Evolutionary conservation across 1,140 invertebrate species (phyloP).

Genomic region (Caerostris extrusa): DNA sequence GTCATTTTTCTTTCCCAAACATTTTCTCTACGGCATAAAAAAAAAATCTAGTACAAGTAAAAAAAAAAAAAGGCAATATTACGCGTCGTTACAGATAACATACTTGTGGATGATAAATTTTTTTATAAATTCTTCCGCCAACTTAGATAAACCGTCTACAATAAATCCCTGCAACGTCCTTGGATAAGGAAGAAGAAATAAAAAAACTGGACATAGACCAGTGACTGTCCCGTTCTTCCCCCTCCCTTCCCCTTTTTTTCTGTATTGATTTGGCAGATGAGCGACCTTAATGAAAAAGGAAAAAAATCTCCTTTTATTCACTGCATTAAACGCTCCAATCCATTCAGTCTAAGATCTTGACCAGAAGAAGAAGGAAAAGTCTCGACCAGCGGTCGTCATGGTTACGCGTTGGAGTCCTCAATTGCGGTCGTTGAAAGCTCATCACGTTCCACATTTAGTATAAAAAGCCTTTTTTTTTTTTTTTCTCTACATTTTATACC

Average conservation of each 20-base stretch:
- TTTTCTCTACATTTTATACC: not conserved
- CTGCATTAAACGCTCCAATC: not conserved
- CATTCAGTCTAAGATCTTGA: conserved; percentile 1
- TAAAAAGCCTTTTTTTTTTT: not conserved
- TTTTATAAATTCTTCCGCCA: too few species aligned
- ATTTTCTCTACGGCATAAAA: too few species aligned
- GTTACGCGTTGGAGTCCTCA: conserved; percentile 18
- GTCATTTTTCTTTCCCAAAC: too few species aligned
- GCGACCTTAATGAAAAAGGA: not conserved
- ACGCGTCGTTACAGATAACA: too few species aligned
- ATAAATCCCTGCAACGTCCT: not conserved
- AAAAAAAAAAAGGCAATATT: too few species aligned
- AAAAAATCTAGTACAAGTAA: too few species aligned
- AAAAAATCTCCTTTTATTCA: conserved; percentile 25
- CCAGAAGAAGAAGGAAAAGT: not conserved
- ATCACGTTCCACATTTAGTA: conserved; percentile 46
- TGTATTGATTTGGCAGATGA: not conserved
- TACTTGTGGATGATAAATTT: too few species aligned
- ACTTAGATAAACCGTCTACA: too few species aligned
- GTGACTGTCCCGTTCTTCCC: not conserved
- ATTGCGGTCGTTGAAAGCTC: conserved; percentile 24
- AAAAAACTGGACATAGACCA: not conserved
- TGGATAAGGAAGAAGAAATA: not conserved
- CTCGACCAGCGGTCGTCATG: conserved; percentile 21
- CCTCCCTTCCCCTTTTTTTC: too few species aligned